Evolutionary conservation across 2,888 invertebrate genomes (phyloP).

Genomic region (Rhagophthalmus giganteus): DNA sequence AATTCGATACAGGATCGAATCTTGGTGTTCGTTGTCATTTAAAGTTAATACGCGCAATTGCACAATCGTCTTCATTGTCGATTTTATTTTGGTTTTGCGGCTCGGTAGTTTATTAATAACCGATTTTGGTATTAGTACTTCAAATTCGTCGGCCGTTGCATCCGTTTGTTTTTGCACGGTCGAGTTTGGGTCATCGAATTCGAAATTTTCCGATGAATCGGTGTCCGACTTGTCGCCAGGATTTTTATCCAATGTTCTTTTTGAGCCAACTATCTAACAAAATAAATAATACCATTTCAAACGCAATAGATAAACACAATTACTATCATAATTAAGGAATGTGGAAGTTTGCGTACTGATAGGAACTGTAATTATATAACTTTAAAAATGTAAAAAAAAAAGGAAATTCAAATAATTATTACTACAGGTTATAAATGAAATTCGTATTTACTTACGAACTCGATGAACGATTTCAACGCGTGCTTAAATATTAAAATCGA

Average conservation of each 20-base stretch:
- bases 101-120: too few relatives aligned
- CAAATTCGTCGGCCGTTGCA: too few relatives aligned
- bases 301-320: too few relatives aligned
- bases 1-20: constrained; percentile 71
- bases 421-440: not conserved
- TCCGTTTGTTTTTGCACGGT: not conserved
- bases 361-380: too few relatives aligned
- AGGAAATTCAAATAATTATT: not conserved
- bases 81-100: too few relatives aligned
- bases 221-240: too few relatives aligned
- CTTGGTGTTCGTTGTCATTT: constrained; percentile 75
- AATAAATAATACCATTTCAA: too few relatives aligned
- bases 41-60: constrained; percentile 69
- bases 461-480: not conserved
- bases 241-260: not conserved
- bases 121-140: not conserved
- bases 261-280: too few relatives aligned
- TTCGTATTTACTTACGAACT: not conserved
- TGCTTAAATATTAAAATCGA: not conserved
- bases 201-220: too few relatives aligned
- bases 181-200: too few relatives aligned
- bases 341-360: too few relatives aligned
- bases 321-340: too few relatives aligned
- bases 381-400: not conserved
- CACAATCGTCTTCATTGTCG: constrained; percentile 11